phyloP scores from a whole-genome alignment of 2,797 vertebrate species.

The Babyrousa celebensis region DNA sequence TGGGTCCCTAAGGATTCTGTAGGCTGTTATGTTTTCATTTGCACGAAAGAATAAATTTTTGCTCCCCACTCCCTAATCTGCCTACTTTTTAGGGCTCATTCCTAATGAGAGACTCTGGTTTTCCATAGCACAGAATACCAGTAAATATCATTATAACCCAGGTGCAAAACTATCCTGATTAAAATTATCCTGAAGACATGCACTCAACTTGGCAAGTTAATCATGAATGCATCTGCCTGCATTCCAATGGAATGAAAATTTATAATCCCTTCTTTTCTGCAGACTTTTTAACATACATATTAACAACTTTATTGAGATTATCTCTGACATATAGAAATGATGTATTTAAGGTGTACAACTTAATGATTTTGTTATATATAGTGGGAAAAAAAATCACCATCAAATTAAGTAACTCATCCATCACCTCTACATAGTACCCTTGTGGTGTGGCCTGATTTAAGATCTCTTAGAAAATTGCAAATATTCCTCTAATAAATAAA shows the following conservation, averaged over 20 bases:
- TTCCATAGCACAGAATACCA: background rate
- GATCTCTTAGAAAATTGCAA: background rate
- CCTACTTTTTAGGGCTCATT: background rate
- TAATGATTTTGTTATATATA: background rate
- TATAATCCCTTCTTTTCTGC: background rate
- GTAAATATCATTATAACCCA: background rate
- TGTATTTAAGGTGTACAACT: background rate
- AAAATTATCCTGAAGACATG: background rate
- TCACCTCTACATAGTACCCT: background rate
- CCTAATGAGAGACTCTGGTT: background rate
- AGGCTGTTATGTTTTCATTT: background rate
- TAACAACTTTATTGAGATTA: background rate
- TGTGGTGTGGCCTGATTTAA: background rate
- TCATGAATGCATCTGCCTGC: background rate
- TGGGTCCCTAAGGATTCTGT: background rate
- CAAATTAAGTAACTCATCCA: background rate
- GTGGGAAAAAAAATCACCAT: background rate
- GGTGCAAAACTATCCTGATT: background rate
- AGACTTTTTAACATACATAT: background rate
- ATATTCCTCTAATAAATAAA: background rate
- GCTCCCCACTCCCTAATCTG: background rate
- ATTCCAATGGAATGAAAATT: background rate
- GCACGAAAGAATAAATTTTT: background rate
- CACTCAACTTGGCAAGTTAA: background rate
- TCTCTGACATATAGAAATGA: background rate